These are phyloP conservation scores for Odontomachus brunneus DNA, from an alignment of 1,140 invertebrate species.

Conservation along the genomic window DNA sequence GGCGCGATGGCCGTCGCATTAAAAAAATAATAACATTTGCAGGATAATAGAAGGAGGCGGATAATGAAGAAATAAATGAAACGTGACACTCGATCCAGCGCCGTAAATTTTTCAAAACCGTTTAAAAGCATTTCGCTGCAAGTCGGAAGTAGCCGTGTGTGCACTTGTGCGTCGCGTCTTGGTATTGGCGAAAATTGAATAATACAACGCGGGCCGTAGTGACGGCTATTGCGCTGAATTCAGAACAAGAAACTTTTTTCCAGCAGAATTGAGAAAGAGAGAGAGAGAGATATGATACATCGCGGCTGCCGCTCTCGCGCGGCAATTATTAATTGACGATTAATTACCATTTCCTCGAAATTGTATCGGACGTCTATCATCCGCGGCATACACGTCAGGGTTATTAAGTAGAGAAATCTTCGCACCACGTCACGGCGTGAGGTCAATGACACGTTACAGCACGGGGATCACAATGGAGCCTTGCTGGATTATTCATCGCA, in stretches of 20 bases:
- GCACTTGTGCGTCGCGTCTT: slow-evolving; percentile 47
- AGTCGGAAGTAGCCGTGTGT: slow-evolving; percentile 53
- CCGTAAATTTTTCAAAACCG: slow-evolving; percentile 55
- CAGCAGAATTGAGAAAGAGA: neutral
- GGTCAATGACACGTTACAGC: neutral
- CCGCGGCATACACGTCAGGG: neutral
- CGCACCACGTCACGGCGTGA: no score
- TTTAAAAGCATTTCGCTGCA: slow-evolving; percentile 71
- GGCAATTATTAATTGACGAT: neutral
- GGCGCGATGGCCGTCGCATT: slow-evolving; percentile 9
- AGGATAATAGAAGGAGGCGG: slow-evolving; percentile 44
- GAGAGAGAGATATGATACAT: slow-evolving; percentile 9
- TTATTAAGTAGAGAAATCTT: neutral
- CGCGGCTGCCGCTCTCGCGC: neutral
- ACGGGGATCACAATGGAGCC: no score
- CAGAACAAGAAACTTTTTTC: slow-evolving; percentile 15
- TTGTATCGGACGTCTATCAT: neutral
- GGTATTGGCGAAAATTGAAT: slow-evolving; percentile 56
- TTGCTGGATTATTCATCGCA: neutral
- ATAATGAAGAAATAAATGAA: slow-evolving; percentile 61
- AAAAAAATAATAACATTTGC: slow-evolving; percentile 46
- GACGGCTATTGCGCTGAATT: slow-evolving; percentile 22
- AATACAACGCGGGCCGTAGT: slow-evolving; percentile 32
- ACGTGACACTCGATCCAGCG: slow-evolving; percentile 45
- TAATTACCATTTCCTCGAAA: neutral